A percentile compares a stretch with the other conserved stretches of the same genome.
These are phyloP conservation scores for Chinchilla lanigera DNA, from an alignment of 2,113 vertebrate species.

Conservation along the genomic window DNA sequence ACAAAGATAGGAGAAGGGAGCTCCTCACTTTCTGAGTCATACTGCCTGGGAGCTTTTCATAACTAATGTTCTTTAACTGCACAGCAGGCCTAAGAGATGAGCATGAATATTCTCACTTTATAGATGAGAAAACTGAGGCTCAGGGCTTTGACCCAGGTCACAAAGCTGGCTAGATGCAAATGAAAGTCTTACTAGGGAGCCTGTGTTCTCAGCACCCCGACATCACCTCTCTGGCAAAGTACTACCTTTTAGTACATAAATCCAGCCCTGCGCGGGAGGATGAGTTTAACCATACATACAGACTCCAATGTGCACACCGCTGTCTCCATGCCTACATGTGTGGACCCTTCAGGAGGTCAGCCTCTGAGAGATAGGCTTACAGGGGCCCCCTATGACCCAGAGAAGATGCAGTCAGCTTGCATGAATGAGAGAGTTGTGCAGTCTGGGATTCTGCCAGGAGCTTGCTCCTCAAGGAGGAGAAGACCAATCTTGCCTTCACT, in stretches of 20 bases:
- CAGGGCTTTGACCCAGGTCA: background rate
- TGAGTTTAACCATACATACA: background rate
- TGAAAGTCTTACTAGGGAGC: background rate
- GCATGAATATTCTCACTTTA: background rate
- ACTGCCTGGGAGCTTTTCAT: background rate
- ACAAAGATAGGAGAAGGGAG: background rate
- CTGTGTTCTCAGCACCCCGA: background rate
- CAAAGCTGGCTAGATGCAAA: background rate
- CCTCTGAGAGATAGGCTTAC: background rate
- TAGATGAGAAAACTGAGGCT: background rate
- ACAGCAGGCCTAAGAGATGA: background rate
- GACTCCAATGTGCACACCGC: background rate
- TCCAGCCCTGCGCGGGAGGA: background rate
- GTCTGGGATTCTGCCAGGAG: background rate
- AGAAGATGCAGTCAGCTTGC: background rate
- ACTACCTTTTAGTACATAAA: background rate
- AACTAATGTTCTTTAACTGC: background rate
- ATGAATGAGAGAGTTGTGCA: background rate
- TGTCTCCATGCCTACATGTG: too few relatives aligned
- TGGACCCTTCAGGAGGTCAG: too few relatives aligned
- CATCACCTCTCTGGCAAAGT: background rate
- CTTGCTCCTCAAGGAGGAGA: background rate
- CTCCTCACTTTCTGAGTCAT: background rate
- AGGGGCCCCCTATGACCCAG: fast-evolving
- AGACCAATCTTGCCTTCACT: background rate